Evolutionary conservation across 2,113 vertebrate species (phyloP), one percentile per base, ranked within the genome.

Genomic region (Erythrocercus mccallii): DNA sequence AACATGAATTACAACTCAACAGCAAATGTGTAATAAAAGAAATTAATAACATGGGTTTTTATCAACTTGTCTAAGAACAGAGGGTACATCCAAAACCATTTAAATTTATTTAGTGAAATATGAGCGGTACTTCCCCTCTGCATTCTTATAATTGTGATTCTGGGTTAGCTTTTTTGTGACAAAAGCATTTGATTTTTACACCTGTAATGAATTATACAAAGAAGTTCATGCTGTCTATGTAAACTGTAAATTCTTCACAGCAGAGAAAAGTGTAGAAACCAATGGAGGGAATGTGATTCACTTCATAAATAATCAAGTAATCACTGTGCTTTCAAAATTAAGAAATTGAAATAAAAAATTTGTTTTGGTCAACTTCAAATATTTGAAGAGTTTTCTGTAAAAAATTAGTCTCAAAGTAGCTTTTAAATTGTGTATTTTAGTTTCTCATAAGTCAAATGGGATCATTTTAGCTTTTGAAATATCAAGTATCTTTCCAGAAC

Each of bases 381-480:
- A 92, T 88, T 81, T 95, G 18, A 82, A 58, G 37, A 68, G 51
- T 81, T 78, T 93, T 82, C 48, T 57, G 11, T 81, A 40, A 92
- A 88, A 70, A 76, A 62, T 20, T 57, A 42, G 11, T 50, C 68
- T 72, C 50, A 68, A 93, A 85, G 31, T 80, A 71, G 76, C n/a
- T 72, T 88, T 87, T 86, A 93, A 92, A 57, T 48, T 90, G 51
- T 48, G 19, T 86, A 87, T 96, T 94, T 90, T 79, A 79, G 38
- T 92, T 86, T 42, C 60, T 84, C 31, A 13, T 84, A 91, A 96
- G 35, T 96, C 80, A 90, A 94, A 62, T 96, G 68, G 71, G 74
- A 95, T 84, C 83, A 81, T 95, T 96, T 81, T 91, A 91, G 53
- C 61, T 94, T 93, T 97, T 81, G 65, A 96, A 97, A 95, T 95